Percentiles rank a stretch among this genome's conserved stretches.
phyloP scores from a whole-genome alignment of 1,140 invertebrate species.

The Oedothorax gibbosus region DNA sequence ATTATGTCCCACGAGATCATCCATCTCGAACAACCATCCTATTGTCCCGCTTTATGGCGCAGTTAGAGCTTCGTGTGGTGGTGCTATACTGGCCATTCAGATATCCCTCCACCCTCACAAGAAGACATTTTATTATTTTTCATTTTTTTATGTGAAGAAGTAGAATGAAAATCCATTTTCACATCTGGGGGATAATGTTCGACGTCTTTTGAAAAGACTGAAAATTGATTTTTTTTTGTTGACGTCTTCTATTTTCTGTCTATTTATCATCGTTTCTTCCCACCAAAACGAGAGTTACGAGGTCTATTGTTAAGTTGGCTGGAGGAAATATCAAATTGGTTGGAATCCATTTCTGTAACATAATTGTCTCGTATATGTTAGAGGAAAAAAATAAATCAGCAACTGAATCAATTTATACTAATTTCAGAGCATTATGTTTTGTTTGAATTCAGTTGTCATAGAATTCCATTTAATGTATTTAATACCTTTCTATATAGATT shows the following conservation, averaged over 20 bases:
- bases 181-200: constrained; percentile 45
- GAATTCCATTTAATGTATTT: no score
- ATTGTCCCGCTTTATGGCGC: constrained; percentile 37
- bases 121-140: background rate
- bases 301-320: no score
- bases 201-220: constrained; percentile 39
- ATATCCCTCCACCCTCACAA: background rate
- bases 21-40: background rate
- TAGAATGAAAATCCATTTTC: constrained; percentile 46
- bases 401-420: no score
- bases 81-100: constrained; percentile 20
- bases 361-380: no score
- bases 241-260: background rate
- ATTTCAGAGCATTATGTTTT: no score
- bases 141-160: constrained; percentile 13
- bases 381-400: no score
- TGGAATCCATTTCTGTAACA: no score
- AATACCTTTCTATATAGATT: no score
- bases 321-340: no score
- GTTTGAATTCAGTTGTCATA: no score
- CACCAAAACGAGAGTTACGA: no score
- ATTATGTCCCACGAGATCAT: constrained; percentile 18
- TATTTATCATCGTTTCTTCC: no score
- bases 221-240: constrained; percentile 8
- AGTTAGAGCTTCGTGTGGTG: constrained; percentile 36